Percentiles rank a stretch among this genome's conserved stretches.
Conservation (phyloP, 2,113 vertebrate genomes). For the Neomonachus schauinslandi region DNA sequence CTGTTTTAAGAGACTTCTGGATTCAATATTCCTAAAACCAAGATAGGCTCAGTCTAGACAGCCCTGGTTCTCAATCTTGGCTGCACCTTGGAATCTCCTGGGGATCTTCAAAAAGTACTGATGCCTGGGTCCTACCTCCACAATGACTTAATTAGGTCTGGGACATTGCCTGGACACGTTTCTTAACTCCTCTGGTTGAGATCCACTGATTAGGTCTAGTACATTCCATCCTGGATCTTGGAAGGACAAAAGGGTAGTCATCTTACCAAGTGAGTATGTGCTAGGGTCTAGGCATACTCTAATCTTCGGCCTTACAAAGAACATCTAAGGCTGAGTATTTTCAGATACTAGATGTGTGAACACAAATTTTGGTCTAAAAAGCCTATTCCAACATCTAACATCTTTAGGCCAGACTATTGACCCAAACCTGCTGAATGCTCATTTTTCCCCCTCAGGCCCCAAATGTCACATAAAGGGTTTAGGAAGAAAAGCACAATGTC, state of each 20-base stretch:
- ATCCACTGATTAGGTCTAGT: background rate
- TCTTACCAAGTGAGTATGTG: background rate
- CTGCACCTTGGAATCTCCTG: background rate
- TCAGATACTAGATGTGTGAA: background rate
- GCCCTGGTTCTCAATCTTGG: background rate
- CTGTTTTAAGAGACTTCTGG: background rate
- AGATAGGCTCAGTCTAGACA: background rate
- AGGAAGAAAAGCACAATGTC: background rate
- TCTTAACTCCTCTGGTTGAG: background rate
- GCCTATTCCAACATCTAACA: background rate
- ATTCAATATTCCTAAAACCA: background rate
- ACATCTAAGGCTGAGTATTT: background rate
- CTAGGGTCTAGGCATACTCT: background rate
- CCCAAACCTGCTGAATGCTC: background rate
- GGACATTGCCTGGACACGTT: background rate
- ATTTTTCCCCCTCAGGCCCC: background rate
- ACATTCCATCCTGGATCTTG: background rate
- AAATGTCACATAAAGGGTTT: background rate
- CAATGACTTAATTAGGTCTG: background rate
- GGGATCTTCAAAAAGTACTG: background rate
- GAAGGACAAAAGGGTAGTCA: background rate
- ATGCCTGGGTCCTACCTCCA: background rate
- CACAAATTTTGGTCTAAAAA: background rate
- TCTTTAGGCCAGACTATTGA: background rate
- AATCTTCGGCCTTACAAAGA: background rate